phyloP scores from a whole-genome alignment of 2,888 invertebrate species.

The Dastarcus helophoroides region DNA sequence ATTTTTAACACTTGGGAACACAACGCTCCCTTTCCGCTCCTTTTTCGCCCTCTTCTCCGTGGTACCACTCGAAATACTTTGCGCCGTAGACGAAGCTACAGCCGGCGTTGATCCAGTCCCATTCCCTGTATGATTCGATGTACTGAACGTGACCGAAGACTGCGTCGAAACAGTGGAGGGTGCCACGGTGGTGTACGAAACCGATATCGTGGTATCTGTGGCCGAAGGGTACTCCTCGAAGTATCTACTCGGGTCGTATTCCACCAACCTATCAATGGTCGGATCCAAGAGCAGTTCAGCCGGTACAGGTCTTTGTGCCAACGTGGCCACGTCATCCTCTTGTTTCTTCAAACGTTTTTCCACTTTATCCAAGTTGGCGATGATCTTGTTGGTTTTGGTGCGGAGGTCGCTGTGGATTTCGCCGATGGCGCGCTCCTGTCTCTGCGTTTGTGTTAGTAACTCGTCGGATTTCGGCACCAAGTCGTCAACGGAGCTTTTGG shows the following conservation, averaged over 20 bases:
- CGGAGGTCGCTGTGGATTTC: slow-evolving; percentile 75
- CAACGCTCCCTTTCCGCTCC: slow-evolving; percentile 73
- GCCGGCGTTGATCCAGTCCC: no score
- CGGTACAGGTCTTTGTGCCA: slow-evolving; percentile 65
- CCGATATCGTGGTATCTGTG: slow-evolving; percentile 28
- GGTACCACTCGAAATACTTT: slow-evolving; percentile 13
- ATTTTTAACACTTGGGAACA: slow-evolving; percentile 85
- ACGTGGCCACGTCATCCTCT: slow-evolving; percentile 68
- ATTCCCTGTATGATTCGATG: no score
- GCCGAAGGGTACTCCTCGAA: slow-evolving; percentile 26
- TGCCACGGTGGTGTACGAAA: slow-evolving; percentile 33
- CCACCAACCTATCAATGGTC: slow-evolving; percentile 66
- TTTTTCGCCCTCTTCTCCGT: slow-evolving; percentile 39
- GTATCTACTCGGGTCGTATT: slow-evolving; percentile 52
- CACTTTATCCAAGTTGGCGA: slow-evolving; percentile 77
- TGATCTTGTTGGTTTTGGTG: slow-evolving; percentile 74
- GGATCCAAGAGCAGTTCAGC: slow-evolving; percentile 65
- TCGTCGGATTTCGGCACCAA: slow-evolving; percentile 80
- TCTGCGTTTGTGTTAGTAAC: slow-evolving; percentile 69
- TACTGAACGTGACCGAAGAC: slow-evolving; percentile 19
- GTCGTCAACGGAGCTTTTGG: slow-evolving; percentile 78
- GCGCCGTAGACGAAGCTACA: slow-evolving; percentile 8
- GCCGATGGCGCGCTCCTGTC: slow-evolving; percentile 77
- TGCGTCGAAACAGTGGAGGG: slow-evolving; percentile 33
- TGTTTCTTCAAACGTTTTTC: slow-evolving; percentile 75